These are phyloP conservation scores for Apistogramma diplotaenia DNA, from an alignment of 2,113 vertebrate genomes.

Conservation along the genomic window DNA sequence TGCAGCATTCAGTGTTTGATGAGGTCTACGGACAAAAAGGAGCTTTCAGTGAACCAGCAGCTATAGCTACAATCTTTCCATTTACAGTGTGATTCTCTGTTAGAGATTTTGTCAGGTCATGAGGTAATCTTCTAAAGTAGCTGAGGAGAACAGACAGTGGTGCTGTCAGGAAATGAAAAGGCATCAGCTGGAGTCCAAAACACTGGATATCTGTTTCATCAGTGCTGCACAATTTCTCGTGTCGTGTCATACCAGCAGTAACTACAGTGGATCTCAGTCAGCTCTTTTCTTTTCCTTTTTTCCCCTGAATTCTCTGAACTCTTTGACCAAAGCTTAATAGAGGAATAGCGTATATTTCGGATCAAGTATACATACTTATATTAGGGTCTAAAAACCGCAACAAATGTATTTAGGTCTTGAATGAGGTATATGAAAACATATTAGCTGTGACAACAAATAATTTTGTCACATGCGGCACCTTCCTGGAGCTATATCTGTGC, in stretches of 20 bases:
- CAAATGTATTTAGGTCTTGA: neutral
- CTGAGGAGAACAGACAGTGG: neutral
- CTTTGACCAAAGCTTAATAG: neutral
- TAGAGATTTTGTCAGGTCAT: slow-evolving; percentile 8
- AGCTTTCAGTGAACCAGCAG: neutral
- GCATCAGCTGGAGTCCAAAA: slow-evolving; percentile 9
- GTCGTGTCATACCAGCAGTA: neutral
- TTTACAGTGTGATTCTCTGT: neutral
- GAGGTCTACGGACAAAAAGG: neutral
- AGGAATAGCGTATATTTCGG: no score
- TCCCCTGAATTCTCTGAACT: neutral
- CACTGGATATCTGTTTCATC: slow-evolving; percentile 21
- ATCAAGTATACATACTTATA: neutral
- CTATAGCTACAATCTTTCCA: neutral
- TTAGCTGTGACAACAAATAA: neutral
- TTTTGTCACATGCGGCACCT: neutral
- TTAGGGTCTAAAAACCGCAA: neutral
- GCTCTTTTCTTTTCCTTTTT: neutral
- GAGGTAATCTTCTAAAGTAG: neutral
- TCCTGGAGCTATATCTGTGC: neutral
- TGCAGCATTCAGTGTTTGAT: neutral
- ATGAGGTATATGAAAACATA: neutral
- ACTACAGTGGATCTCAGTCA: neutral
- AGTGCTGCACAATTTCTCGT: neutral
- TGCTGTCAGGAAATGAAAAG: slow-evolving; percentile 32